Base-by-base conservation (phyloP, 2,888 invertebrate genomes). In the Andrena haemorrhoa region DNA sequence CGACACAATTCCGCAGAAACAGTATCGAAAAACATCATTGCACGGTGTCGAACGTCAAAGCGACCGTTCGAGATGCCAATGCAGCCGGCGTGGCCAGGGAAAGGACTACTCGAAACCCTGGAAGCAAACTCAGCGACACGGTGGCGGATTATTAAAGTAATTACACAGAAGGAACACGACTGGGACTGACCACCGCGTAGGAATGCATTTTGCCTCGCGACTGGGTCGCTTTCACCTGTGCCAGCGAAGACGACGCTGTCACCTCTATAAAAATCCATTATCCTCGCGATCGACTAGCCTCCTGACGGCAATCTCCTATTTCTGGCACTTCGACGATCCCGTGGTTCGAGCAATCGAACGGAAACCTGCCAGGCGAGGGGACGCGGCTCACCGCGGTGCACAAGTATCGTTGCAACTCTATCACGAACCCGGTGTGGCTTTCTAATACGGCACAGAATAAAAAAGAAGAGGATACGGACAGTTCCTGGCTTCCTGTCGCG, bases 161-260 rank as follows among this genome's bases (percentile, higher is more conserved):
- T 89, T 89, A 75, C 82, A 87, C n/a, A 75, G 79, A 65, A 80
- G 75, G 64, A 68, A 75, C 70, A 73, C 60, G 63, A 77, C 63
- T 58, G 77, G 58, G 58, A n/a, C 65, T 63, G 72, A 66, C 63
- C 80, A 56, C 41, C 53, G 74, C 75, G 68, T 49, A 80, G 87
- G 89, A 91, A 90, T 89, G 90, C 89, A 89, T 88, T 90, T 88
- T 89, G 84, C 82, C 86, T 88, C 68, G 75, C 85, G 79, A 89
- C 86, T 86, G 87, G 87, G 79, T 83, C 85, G 86, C 90, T 90
- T 91, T 91, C 90, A 88, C 91, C 85, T 72, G 75, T 70, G 49
- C 53, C 66, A 7, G 20, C 33, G 35, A 33, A 35, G 49, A 70
- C 51, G 49, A 61, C 70, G 51, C 66, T 61, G 65, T 70, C 65